These are phyloP conservation scores for Cecidostiba fungosa DNA, from an alignment of 2,888 invertebrate genomes.

Conservation along the genomic window DNA sequence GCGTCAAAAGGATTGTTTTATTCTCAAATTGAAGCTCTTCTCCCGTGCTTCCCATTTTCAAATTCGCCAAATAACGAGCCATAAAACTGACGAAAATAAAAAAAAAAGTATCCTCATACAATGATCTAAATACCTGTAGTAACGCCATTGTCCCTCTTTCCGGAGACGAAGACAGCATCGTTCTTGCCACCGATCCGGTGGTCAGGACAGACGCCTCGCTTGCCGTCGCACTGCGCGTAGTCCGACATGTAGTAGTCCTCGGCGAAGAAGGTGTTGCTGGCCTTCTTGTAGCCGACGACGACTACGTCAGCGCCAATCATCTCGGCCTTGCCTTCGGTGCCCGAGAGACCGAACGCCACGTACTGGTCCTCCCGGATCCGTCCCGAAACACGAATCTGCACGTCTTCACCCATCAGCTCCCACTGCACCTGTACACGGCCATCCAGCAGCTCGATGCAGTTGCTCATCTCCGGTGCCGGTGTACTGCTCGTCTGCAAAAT, in stretches of 20 bases:
- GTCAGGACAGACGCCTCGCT: slow-evolving; percentile 93
- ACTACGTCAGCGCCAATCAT: slow-evolving; percentile 93
- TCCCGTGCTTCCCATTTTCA: too few species aligned
- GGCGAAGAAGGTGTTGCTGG: slow-evolving; percentile 85
- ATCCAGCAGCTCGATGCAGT: slow-evolving; percentile 92
- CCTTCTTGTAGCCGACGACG: slow-evolving; percentile 88
- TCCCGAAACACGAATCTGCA: slow-evolving; percentile 90
- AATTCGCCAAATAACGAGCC: too few species aligned
- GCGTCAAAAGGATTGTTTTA: too few species aligned
- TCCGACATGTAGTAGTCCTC: slow-evolving; percentile 93
- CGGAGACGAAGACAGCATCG: slow-evolving; percentile 88
- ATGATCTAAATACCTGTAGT: too few species aligned
- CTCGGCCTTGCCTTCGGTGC: slow-evolving; percentile 86
- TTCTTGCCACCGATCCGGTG: slow-evolving; percentile 89
- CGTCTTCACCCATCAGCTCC: slow-evolving; percentile 88
- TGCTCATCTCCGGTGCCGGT: slow-evolving; percentile 84
- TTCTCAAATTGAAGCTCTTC: too few species aligned
- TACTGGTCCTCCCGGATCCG: slow-evolving; percentile 92
- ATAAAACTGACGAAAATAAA: too few species aligned
- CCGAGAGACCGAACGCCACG: slow-evolving; percentile 93
- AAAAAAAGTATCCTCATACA: not conserved
- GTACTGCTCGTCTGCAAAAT: slow-evolving; percentile 89
- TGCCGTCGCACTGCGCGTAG: slow-evolving; percentile 90
- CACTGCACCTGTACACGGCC: slow-evolving; percentile 93
- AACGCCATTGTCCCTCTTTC: slow-evolving; percentile 89